phyloP scores from a whole-genome alignment of 2,113 vertebrate genomes.

The Todiramphus chloris region DNA sequence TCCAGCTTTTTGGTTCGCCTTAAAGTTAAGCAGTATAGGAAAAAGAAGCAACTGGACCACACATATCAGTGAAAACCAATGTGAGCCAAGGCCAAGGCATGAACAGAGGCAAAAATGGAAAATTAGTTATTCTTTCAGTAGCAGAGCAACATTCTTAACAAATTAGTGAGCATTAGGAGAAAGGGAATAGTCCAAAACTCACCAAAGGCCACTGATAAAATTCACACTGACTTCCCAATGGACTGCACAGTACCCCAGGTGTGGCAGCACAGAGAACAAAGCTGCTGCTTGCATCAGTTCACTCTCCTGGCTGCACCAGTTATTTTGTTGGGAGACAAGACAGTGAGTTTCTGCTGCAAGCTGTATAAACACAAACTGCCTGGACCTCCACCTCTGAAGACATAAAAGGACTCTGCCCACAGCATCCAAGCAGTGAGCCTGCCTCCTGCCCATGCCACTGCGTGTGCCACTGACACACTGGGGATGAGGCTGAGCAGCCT shows the following conservation, averaged over 20 bases:
- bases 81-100: not conserved
- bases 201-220: not conserved
- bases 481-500: rapidly evolving
- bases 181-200: not conserved
- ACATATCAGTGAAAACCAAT: not conserved
- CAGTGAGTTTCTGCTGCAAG: not conserved
- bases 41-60: not conserved
- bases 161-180: not conserved
- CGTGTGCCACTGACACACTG: rapidly evolving
- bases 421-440: not conserved
- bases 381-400: not conserved
- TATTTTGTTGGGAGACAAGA: not conserved
- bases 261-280: not conserved
- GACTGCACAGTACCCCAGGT: not conserved
- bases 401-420: not conserved
- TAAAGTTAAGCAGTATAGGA: not conserved
- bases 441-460: not conserved
- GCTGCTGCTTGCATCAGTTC: not conserved
- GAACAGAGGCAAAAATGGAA: not conserved
- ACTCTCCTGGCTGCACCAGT: not conserved
- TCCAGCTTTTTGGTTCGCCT: not conserved
- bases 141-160: not conserved
- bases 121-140: not conserved
- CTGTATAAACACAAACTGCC: not conserved
- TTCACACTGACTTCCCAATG: not conserved